Base-by-base conservation (phyloP, 2,888 invertebrate species). In the Mythimna albipuncta region DNA sequence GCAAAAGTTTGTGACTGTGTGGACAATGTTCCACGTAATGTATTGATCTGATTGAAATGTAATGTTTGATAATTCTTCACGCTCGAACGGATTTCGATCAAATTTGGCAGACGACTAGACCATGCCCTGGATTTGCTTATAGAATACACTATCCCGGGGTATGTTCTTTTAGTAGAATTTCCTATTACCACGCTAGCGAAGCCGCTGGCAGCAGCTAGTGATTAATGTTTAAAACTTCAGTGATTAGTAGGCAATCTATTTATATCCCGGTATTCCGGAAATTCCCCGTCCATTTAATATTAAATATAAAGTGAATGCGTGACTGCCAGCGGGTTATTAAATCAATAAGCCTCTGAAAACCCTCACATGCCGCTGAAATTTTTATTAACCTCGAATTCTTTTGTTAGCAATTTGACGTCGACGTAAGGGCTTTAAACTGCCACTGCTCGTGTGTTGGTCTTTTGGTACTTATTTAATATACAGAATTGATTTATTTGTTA, bases 291-390 rank as follows among this genome's bases (percentile, higher is more conserved):
- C 54, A 35, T 69, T 58, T 44, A 32, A 47, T 50, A 52, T 72
- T 26, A 55, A 55, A 55, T 16, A 61, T 61, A 44, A 75, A 67
- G 26, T 26, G n/a, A 54, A 13, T 41, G 38, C 59, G 26, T 64
- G 59, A 38, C 67, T 44, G 57, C 35, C 5, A 38, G 26, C 13
- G 55, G 41, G 26, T 64, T 64, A 61, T 75, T 64, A 64, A 64
- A 64, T 80, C 64, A 75, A 81, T 77, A 75, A 44, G n/a, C 59
- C n/a, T 11, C 62, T 66, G 65, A 58, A 67, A 67, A 19, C 21
- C n/a, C 44, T 19, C 63, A 72, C 57, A 58, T 50, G 55, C 54
- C 54, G 32, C 26, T 47, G 21, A 13, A 32, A 73, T 55, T 79
- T 75, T 19, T 38, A 52, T 57, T 21, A 72, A 64, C 50, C 16